Evolutionary conservation across 1,140 invertebrate genomes (phyloP).

Genomic region (Drosophila sp.): DNA sequence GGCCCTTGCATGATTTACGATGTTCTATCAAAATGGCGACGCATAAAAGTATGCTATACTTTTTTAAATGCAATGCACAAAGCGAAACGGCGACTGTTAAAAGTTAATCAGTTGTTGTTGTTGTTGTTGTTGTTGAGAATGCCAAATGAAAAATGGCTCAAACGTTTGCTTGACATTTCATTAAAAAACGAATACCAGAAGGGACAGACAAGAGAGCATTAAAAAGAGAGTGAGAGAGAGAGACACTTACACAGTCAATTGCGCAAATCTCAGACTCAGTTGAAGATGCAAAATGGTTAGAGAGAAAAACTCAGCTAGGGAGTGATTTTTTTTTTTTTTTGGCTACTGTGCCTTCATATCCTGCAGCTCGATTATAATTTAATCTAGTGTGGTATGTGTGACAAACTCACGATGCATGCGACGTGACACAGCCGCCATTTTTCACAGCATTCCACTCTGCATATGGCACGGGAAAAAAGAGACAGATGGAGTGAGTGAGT

Average conservation of each 20-base stretch:
- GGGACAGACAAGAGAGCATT: constrained; percentile 11
- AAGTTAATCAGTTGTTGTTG: constrained; percentile 74
- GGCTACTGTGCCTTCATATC: constrained; percentile 31
- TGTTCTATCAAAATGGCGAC: constrained; percentile 65
- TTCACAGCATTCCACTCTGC: constrained; percentile 68
- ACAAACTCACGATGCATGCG: constrained; percentile 66
- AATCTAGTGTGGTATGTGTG: constrained; percentile 80
- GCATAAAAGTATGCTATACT: constrained; percentile 60
- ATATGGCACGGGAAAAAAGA: constrained; percentile 23
- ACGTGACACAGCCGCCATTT: constrained; percentile 76
- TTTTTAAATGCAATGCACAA: constrained; percentile 60
- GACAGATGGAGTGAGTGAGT: not conserved
- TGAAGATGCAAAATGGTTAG: constrained; percentile 47
- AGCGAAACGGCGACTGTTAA: constrained; percentile 62
- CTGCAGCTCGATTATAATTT: constrained; percentile 79
- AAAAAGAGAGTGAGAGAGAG: constrained; percentile 11
- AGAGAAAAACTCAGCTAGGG: not conserved
- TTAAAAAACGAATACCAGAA: constrained; percentile 59
- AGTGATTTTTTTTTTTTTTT: constrained; percentile 8
- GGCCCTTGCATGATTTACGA: constrained; percentile 71
- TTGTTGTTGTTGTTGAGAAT: constrained; percentile 22
- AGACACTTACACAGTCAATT: constrained; percentile 77
- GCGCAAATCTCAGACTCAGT: constrained; percentile 72
- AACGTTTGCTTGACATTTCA: constrained; percentile 72
- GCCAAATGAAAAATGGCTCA: constrained; percentile 71